Evolutionary conservation across 2,113 vertebrate genomes (phyloP).

Genomic region (Plectropomus leopardus): DNA sequence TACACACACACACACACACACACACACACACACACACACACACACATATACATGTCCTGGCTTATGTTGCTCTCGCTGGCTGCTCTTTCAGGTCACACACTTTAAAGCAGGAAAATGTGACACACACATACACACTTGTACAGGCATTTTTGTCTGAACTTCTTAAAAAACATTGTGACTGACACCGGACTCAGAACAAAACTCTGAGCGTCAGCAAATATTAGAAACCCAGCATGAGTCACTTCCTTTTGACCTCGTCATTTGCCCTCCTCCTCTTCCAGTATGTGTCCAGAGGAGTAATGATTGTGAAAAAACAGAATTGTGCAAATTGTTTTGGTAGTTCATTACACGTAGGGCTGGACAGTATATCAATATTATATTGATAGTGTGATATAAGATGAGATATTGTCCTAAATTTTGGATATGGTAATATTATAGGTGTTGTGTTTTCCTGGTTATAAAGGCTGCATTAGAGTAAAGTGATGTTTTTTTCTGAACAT

Average conservation of each 20-base stretch:
- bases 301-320: not conserved
- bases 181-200: not conserved
- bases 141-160: conserved; percentile 1
- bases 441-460: too few relatives aligned
- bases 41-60: not conserved
- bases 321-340: not conserved
- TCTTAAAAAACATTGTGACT: conserved; percentile 1
- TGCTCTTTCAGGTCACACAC: conserved; percentile 27
- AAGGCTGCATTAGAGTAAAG: too few relatives aligned
- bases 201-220: conserved; percentile 28
- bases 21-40: not conserved
- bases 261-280: not conserved
- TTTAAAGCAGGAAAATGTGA: conserved; percentile 40
- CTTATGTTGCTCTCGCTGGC: conserved; percentile 14
- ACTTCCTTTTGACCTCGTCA: conserved; percentile 3
- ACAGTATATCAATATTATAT: too few relatives aligned
- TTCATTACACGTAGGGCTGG: not conserved
- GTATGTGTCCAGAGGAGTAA: not conserved
- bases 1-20: conserved; percentile 19
- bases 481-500: too few relatives aligned
- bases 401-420: too few relatives aligned
- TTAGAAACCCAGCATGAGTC: not conserved
- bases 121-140: conserved; percentile 5
- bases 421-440: too few relatives aligned
- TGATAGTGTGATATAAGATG: too few relatives aligned